These are phyloP conservation scores for Pterostichus niger DNA, from an alignment of 2,888 invertebrate species.

Conservation along the genomic window DNA sequence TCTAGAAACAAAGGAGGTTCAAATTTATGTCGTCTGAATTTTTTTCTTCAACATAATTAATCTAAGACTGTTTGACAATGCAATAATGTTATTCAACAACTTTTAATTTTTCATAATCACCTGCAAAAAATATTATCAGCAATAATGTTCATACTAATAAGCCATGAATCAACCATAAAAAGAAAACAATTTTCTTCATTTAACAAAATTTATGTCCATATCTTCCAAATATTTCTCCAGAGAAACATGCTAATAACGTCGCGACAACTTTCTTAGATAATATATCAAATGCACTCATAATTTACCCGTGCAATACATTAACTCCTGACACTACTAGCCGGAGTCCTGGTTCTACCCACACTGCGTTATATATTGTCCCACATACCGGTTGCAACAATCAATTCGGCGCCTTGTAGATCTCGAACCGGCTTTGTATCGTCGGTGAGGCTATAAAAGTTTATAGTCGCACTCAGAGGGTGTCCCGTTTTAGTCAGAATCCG, in stretches of 20 bases:
- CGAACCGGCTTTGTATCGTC: slow-evolving; percentile 57
- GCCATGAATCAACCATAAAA: too few species aligned
- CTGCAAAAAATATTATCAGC: too few species aligned
- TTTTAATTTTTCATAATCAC: too few species aligned
- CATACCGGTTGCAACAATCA: slow-evolving; percentile 63
- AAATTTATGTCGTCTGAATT: too few species aligned
- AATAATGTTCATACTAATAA: too few species aligned
- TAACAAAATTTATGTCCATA: neutral
- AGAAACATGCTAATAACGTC: slow-evolving; percentile 20
- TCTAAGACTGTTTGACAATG: too few species aligned
- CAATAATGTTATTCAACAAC: too few species aligned
- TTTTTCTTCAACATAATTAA: too few species aligned
- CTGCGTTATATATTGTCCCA: slow-evolving; percentile 59
- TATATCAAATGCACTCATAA: slow-evolving; percentile 24
- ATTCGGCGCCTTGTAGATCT: slow-evolving; percentile 64
- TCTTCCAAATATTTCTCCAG: neutral
- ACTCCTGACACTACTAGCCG: slow-evolving; percentile 1
- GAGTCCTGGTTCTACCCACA: slow-evolving; percentile 17
- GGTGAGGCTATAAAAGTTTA: slow-evolving; percentile 59
- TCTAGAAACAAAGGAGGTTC: too few species aligned
- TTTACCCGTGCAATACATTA: slow-evolving; percentile 42
- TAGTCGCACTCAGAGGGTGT: slow-evolving; percentile 63
- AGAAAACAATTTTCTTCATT: too few species aligned
- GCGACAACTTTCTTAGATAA: slow-evolving; percentile 22
- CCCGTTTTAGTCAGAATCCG: slow-evolving; percentile 44